phyloP scores from a whole-genome alignment of 2,888 invertebrate species.

The Digitonthophagus gazella region DNA sequence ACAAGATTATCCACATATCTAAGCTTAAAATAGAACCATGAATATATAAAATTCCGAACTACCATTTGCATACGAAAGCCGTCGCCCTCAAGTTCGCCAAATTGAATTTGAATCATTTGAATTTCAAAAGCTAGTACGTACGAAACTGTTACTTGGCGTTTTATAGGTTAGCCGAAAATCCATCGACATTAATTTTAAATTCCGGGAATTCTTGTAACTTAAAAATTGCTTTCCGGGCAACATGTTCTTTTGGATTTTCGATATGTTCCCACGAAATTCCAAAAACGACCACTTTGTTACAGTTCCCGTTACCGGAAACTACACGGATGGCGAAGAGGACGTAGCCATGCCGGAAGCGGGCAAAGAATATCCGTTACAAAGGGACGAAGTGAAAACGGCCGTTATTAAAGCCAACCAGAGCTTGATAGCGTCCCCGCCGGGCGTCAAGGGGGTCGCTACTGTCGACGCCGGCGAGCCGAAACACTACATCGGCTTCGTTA shows the following conservation, averaged over 20 bases:
- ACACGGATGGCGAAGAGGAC: slow-evolving; percentile 61
- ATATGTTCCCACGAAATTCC: neutral
- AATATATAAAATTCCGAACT: slow-evolving; percentile 8
- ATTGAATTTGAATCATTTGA: slow-evolving; percentile 16
- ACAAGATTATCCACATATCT: neutral
- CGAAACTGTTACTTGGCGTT: neutral
- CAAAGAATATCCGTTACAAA: slow-evolving; percentile 65
- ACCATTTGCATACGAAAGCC: slow-evolving; percentile 10
- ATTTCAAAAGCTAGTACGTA: slow-evolving; percentile 9
- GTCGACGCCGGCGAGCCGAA: slow-evolving; percentile 59
- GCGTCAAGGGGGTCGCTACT: slow-evolving; percentile 39
- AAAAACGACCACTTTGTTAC: slow-evolving; percentile 36
- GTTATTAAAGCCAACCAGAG: slow-evolving; percentile 57
- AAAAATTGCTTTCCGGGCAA: neutral
- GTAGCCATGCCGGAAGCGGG: slow-evolving; percentile 50
- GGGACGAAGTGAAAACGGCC: slow-evolving; percentile 66
- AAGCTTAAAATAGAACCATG: slow-evolving; percentile 4
- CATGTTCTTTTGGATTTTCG: slow-evolving; percentile 2
- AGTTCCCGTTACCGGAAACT: slow-evolving; percentile 62
- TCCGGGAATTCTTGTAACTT: neutral
- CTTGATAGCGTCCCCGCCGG: slow-evolving; percentile 35
- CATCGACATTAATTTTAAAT: neutral
- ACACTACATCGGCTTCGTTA: slow-evolving; percentile 65
- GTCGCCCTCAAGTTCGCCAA: slow-evolving; percentile 13
- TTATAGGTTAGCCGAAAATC: neutral